A percentile compares a stretch with the other conserved stretches of the same genome.
Evolutionary conservation across 2,113 vertebrate genomes (phyloP).

Genomic region (Centropus bengalensis): DNA sequence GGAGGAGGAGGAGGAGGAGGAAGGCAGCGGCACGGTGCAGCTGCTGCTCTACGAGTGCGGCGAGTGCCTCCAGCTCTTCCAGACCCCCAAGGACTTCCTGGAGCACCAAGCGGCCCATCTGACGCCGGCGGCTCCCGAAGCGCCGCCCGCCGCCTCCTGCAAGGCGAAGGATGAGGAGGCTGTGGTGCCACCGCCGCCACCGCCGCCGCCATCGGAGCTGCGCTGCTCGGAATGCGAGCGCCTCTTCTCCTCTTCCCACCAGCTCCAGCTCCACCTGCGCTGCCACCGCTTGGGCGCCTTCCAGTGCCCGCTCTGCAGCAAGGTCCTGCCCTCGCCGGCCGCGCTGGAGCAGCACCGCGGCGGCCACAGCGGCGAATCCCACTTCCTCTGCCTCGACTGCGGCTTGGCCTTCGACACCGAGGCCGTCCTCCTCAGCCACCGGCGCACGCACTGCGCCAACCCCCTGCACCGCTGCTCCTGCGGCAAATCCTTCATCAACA

Average conservation of each 20-base stretch:
- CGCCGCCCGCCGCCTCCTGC: too few species aligned
- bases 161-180: too few species aligned
- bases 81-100: slow-evolving; percentile 65
- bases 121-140: neutral
- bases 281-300: slow-evolving; percentile 68
- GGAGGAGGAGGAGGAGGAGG: slow-evolving; percentile 16
- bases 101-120: slow-evolving; percentile 43
- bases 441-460: slow-evolving; percentile 83
- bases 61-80: slow-evolving; percentile 75
- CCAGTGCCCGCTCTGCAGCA: slow-evolving; percentile 72
- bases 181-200: neutral
- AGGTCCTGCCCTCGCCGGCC: slow-evolving; percentile 61
- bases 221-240: slow-evolving; percentile 53
- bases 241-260: slow-evolving; percentile 41
- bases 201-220: neutral
- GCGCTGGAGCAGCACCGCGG: slow-evolving; percentile 68
- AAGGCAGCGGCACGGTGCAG: slow-evolving; percentile 36
- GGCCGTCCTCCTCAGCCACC: slow-evolving; percentile 86
- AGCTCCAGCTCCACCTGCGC: slow-evolving; percentile 59
- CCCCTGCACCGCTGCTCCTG: slow-evolving; percentile 89
- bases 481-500: slow-evolving; percentile 90
- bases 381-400: slow-evolving; percentile 89
- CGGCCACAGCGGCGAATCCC: slow-evolving; percentile 71
- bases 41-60: slow-evolving; percentile 76
- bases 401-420: slow-evolving; percentile 87